Base-by-base conservation (phyloP, 2,113 vertebrate genomes). In the Craseonycteris thonglongyai region DNA sequence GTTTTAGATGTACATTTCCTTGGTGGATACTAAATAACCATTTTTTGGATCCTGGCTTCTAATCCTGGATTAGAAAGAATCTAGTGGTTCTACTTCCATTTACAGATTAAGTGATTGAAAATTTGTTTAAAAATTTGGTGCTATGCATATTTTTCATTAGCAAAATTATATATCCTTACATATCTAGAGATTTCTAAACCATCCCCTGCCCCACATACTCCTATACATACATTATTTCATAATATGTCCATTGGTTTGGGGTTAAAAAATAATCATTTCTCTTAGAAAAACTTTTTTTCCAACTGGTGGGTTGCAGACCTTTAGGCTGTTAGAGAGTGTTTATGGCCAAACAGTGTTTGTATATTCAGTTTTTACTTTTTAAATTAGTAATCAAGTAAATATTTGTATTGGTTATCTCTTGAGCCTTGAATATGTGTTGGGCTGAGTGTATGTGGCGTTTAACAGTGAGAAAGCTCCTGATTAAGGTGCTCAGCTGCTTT, bases 361-460 rank as follows among this genome's bases (percentile, higher is more conserved):
- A n/a, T 16, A 66, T 93, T 96, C 22, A n/a, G 45, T 83, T 88
- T 92, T 58, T 66, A 13, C 11, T 42, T 90, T 87, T 82, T 65
- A 87, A 86, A 58, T 82, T 19, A 58, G 59, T 24, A 89, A 56
- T 86, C 33, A 89, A 61, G 18, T 90, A 79, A 81, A 61, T 76
- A 59, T 84, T 95, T 95, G 65, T 45, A 74, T 6, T 63, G 33
- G 38, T 83, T 61, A 92, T 84, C 33, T 85, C 79, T 75, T 72
- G 89, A 49, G 54, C 69, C 33, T 38, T 74, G 63, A 45, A 16
- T 92, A 56, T 54, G 14, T 26, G 11, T 80, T 65, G 80, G 66
- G 65, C 42, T 93, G 26, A 49, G 9, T 18, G 9, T 35, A 21
- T 71, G 15, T 45, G 90, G 56, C 22, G 40, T 33, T 59, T 71